Base-by-base conservation (phyloP, 2,113 vertebrate species). In the Ia io region DNA sequence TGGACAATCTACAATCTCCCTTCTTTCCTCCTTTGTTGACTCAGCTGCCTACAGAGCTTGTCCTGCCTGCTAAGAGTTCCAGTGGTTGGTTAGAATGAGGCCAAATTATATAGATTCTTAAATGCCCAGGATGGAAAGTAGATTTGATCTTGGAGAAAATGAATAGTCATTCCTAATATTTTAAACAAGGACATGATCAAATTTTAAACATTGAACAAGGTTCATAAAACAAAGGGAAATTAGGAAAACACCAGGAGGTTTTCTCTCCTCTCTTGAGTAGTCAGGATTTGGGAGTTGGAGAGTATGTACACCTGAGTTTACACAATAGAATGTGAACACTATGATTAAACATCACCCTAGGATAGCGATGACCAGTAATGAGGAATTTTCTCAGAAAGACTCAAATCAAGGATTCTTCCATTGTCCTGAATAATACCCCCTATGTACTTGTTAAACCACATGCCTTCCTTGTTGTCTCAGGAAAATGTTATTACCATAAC, bases 401-500 rank as follows among this genome's bases (percentile, higher is more conserved):
- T 91, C 37, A 91, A 84, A 73, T 65, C 13, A 71, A 88, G n/a
- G 84, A 88, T 70, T 90, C 78, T 91, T 84, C 53, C 35, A 79
- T 91, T 35, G 32, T 86, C 82, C 53, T 20, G 51, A 78, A 73
- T 84, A 78, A 59, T 49, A 83, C 10, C 59, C 59, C 59, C 20
- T 25, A 35, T 69, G 35, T 59, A 70, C 40, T 90, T 79, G 49
- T 70, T 86, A 84, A 92, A 92, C 32, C 42, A 80, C 77, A 91
- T 28, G 40, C 37, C 63, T 94, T 95, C 16, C 61, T 9, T 53
- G 37, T 80, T 91, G 40, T 59, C 59, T 94, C 53, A 74, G 22
- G 88, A 94, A 90, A 95, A 93, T 85, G 53, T 69, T 30, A 79
- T 89, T 83, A 40, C 70, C 61, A 53, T 95, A 89, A 89, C 74